phyloP scores from a whole-genome alignment of 2,888 invertebrate species.

The Eustalomyia histrio region DNA sequence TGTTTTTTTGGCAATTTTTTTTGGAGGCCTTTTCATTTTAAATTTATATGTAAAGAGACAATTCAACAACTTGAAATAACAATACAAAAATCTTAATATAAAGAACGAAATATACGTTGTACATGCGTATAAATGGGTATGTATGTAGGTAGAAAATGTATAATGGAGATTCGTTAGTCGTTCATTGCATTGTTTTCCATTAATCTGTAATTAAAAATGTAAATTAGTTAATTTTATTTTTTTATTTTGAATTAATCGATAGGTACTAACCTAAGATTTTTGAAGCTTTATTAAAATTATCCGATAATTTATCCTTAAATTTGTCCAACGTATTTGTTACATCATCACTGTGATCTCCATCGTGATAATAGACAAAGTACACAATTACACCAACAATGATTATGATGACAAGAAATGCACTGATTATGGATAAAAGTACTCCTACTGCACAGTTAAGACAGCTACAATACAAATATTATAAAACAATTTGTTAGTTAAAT shows the following conservation, averaged over 20 bases:
- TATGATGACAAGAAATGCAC: constrained; percentile 72
- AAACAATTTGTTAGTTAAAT: not conserved
- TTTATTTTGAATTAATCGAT: not conserved
- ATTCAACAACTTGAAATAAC: not conserved
- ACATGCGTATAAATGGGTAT: not conserved
- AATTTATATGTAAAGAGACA: not conserved
- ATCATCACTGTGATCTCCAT: constrained; percentile 67
- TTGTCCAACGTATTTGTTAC: constrained; percentile 67
- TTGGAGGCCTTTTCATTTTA: not conserved
- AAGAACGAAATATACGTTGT: constrained; percentile 10
- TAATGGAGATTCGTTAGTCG: constrained; percentile 26
- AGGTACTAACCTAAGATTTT: constrained; percentile 30
- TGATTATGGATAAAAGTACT: constrained; percentile 73
- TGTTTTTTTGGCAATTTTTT: not conserved
- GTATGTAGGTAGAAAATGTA: constrained; percentile 12
- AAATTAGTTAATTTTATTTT: too few species aligned
- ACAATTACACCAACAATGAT: constrained; percentile 72
- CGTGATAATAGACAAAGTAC: constrained; percentile 72
- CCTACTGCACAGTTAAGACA: constrained; percentile 75
- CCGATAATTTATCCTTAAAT: constrained; percentile 66
- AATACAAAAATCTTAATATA: not conserved
- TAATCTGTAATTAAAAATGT: constrained; percentile 17
- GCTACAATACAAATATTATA: constrained; percentile 65
- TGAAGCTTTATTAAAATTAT: constrained; percentile 51
- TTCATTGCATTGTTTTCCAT: not conserved